phyloP scores from a whole-genome alignment of 2,113 vertebrate genomes.

The Indicator maculatus region DNA sequence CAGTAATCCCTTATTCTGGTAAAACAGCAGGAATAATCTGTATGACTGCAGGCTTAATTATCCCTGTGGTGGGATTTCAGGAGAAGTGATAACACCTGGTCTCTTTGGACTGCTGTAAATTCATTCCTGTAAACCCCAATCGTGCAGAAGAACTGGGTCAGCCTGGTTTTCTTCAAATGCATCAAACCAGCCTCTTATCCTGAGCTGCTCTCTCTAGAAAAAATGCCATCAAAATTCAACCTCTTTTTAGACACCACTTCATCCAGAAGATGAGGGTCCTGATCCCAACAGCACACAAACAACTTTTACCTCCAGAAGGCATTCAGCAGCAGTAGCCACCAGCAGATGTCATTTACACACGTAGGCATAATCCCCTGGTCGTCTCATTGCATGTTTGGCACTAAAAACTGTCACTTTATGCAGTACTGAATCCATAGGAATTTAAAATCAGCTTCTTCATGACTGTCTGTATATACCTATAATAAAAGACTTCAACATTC shows the following conservation, averaged over 20 bases:
- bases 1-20: neutral
- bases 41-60: neutral
- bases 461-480: neutral
- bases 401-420: neutral
- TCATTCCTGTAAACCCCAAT: neutral
- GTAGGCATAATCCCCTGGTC: neutral
- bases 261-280: neutral
- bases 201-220: neutral
- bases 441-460: neutral
- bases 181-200: neutral
- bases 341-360: neutral
- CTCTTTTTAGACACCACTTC: neutral
- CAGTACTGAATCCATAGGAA: neutral
- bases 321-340: neutral
- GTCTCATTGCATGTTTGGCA: neutral
- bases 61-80: neutral
- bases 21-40: neutral
- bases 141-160: slow-evolving; percentile 12
- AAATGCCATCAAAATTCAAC: neutral
- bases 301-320: neutral
- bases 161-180: neutral
- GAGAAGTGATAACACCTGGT: neutral
- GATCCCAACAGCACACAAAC: neutral
- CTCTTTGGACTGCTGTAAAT: neutral
- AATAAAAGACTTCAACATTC: neutral